Conservation (phyloP, 2,888 invertebrate species). For the Philhelius pedissequus region DNA sequence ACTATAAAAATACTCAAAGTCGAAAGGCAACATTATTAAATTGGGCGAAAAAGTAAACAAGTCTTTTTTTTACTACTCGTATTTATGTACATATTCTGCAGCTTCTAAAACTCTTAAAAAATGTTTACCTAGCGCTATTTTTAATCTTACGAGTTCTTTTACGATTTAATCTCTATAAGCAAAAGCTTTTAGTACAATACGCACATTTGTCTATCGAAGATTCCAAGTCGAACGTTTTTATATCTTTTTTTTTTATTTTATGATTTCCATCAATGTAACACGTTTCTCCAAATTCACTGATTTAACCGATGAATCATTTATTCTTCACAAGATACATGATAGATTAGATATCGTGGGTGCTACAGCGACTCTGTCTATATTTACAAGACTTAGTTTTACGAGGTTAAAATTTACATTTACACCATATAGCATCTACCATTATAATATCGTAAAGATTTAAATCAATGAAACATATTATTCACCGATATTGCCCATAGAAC, state of each 20-base stretch:
- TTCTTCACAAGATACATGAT: neutral
- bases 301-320: neutral
- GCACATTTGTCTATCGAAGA: neutral
- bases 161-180: too few species aligned
- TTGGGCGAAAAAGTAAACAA: too few species aligned
- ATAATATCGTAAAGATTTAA: neutral
- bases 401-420: neutral
- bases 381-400: neutral
- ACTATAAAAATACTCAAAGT: too few species aligned
- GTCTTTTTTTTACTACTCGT: too few species aligned
- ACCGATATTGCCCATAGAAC: neutral
- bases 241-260: neutral
- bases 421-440: constrained; percentile 54
- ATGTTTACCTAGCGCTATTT: too few species aligned
- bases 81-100: too few species aligned
- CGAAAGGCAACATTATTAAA: too few species aligned
- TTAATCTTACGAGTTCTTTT: too few species aligned
- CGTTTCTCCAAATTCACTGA: neutral
- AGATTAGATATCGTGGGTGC: neutral
- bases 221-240: neutral
- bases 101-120: too few species aligned
- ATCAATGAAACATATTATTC: neutral
- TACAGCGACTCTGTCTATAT: neutral
- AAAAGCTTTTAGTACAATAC: neutral
- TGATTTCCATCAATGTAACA: neutral